Base-by-base conservation (phyloP, 2,797 vertebrate species). In the Acipenser oxyrinchus region DNA sequence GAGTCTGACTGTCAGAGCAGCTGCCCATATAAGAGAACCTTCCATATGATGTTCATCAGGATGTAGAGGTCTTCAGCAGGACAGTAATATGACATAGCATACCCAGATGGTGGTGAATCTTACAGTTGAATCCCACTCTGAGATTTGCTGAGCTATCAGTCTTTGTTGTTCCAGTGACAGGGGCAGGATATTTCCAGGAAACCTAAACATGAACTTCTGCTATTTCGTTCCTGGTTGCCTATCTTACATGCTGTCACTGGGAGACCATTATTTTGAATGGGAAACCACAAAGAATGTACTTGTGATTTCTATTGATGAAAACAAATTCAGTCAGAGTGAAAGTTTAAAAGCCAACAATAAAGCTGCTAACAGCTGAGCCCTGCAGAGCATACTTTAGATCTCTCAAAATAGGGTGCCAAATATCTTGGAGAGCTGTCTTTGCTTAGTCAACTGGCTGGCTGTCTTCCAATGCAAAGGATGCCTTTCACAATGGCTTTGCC, bases 401-500 rank as follows among this genome's bases (percentile, higher is more conserved):
- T 51, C 52, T 69, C 51, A 18, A 63, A 51, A 52, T 60, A 58
- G 11, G 7, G 15, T 70, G 66, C 69, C 69, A 74, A 59, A 70
- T 64, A 62, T 58, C 37, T 48, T 62, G 63, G 6, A 11, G 55
- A 11, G 12, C 66, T 51, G 48, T 71, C 66, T 74, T 72, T 78
- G 79, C 79, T 82, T 71, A 77, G 73, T 83, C 77, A 79, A 80
- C 62, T 8, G 11, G 49, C 69, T 79, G 78, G 73, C 69, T 9
- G 12, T 64, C 37, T 7, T 64, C 74, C 69, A 60, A 6, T 6
- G 10, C 48, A 37, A 61, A 51, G 37, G 72, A 69, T 78, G 60
- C 48, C 66, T 66, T 81, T 76, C 72, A 37, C 72, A 48, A 60
- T 50, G 65, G 65, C 57, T 10, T 62, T 50, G 60, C 64, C 66